Base-by-base conservation (phyloP, 2,113 vertebrate genomes). In the Rissa tridactyla region DNA sequence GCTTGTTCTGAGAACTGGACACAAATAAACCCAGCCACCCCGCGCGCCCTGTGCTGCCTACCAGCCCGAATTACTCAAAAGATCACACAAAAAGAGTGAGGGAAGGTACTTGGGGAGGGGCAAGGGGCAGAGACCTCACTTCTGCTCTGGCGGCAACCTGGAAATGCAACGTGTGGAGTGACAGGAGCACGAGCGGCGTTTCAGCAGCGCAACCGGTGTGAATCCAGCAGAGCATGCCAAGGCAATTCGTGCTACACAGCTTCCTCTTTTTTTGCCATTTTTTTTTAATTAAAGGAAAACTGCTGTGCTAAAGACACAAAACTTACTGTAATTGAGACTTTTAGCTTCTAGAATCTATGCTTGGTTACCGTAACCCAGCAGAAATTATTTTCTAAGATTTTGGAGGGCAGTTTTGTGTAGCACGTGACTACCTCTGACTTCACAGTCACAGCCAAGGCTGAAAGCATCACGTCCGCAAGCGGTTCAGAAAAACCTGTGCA, bases 101-200 rank as follows among this genome's bases (percentile, higher is more conserved):
- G 47, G 10, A 8, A n/a, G 23, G 64, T 4, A 15, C 14, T 6
- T 21, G 34, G 12, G 22, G 82, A 66, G 25, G 21, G 55, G 44
- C 29, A 11, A 38, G 30, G 38, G 40, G 14, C 27, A 44, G 66
- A 47, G 8, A 14, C 20, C 34, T 18, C 4, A n/a, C 44, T 25
- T 29, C 10, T 27, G 36, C n/a, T 38, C 42, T 58, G 62, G 10
- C 17, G 15, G 13, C 1, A 3, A 51, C 49, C 42, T 51, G 34
- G 23, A 22, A n/a, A 52, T 27, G 21, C 14, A 1, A 11, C 0
- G 6, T 21, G 6, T 2, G 30, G n/a, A n/a, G 12, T 5, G 13
- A 36, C 2, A 10, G 1, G 4, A 27, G 36, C 62, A 13, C 34
- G 7, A 22, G 6, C 57, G 14, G 30, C 5, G 2, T 15, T 32